These are phyloP conservation scores for Epinephelus cyanopodus DNA, from an alignment of 2,113 vertebrate genomes.

Conservation along the genomic window DNA sequence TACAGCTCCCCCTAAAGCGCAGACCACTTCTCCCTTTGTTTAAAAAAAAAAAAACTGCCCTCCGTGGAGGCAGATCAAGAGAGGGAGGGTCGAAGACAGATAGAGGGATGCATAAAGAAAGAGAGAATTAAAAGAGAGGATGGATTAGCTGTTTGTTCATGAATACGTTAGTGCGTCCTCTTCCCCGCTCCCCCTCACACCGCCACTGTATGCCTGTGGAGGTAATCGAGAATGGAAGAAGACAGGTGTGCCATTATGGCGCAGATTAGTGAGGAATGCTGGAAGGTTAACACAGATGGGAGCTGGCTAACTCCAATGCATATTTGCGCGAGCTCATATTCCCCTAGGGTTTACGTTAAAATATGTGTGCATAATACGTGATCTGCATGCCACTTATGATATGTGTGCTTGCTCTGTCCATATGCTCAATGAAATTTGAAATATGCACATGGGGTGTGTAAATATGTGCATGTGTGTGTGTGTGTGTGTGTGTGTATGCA, in stretches of 20 bases:
- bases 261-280: constrained; percentile 76
- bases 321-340: constrained; percentile 34
- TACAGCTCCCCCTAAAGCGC: constrained; percentile 32
- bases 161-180: constrained; percentile 45
- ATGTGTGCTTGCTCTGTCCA: constrained; percentile 45
- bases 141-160: constrained; percentile 60
- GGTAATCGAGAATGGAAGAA: constrained; percentile 62
- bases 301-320: constrained; percentile 42
- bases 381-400: constrained; percentile 52
- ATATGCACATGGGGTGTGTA: constrained; percentile 59
- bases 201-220: constrained; percentile 38
- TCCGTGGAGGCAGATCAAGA: constrained; percentile 50
- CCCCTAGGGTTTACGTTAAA: constrained; percentile 42
- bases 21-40: constrained; percentile 33
- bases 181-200: neutral
- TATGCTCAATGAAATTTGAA: constrained; percentile 60
- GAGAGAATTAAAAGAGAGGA: constrained; percentile 31
- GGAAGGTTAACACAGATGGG: constrained; percentile 53
- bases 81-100: constrained; percentile 18
- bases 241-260: constrained; percentile 80
- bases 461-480: constrained; percentile 41
- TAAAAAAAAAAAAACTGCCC: constrained; percentile 26
- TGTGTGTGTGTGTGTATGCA: constrained; percentile 51
- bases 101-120: constrained; percentile 24
- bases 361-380: constrained; percentile 40